phyloP scores from a whole-genome alignment of 2,113 vertebrate species.

The Empidonax alnorum region DNA sequence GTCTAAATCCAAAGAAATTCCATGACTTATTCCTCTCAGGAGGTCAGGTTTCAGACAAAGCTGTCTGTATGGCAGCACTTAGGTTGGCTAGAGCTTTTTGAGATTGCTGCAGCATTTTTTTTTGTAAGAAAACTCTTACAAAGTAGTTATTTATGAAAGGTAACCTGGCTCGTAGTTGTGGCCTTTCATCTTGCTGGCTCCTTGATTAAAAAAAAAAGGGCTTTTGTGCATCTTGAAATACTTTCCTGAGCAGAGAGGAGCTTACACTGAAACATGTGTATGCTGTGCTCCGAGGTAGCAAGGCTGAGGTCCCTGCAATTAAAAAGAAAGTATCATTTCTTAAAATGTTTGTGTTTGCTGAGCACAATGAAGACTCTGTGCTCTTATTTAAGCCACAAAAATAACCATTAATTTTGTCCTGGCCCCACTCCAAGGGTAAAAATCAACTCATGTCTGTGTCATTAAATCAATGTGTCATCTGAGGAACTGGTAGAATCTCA shows the following conservation, averaged over 20 bases:
- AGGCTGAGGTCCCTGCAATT: not conserved
- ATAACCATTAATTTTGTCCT: not conserved
- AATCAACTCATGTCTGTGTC: not conserved
- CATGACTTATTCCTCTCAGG: not conserved
- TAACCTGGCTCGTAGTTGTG: not conserved
- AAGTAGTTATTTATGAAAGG: not conserved
- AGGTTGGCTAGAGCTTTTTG: not conserved
- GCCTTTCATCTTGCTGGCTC: not conserved
- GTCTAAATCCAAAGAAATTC: not conserved
- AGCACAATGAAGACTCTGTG: not conserved
- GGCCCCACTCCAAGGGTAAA: not conserved
- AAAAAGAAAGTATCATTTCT: not conserved
- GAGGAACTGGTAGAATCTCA: not conserved
- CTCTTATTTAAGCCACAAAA: not conserved
- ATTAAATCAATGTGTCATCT: not conserved
- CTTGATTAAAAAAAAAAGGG: not conserved
- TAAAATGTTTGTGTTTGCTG: not conserved
- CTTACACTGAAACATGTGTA: not conserved
- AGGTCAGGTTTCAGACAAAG: not conserved
- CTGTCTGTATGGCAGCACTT: not conserved
- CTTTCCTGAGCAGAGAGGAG: not conserved
- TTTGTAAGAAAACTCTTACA: not conserved
- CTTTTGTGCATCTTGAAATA: constrained; percentile 35
- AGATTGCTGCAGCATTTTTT: not conserved
- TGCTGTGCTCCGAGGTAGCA: accelerated